Evolutionary conservation across 2,888 invertebrate species (phyloP), one percentile per base, ranked within the genome.

Genomic region (Ennomos erosarius): DNA sequence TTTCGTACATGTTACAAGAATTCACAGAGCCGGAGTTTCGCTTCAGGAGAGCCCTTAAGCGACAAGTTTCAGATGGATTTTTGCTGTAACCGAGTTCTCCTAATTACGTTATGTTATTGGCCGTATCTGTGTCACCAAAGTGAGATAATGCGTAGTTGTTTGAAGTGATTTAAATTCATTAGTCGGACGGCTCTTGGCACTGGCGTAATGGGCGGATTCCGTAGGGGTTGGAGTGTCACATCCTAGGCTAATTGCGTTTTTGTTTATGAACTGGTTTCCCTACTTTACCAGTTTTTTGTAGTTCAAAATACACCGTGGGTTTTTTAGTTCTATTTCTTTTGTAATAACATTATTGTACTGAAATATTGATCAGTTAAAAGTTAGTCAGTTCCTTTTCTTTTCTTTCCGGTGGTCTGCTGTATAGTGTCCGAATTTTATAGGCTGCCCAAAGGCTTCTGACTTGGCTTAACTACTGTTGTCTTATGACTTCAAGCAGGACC

Each of bases 1-100:
- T 9, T 75, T 79, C 68, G 39, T 56, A 73, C 44, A 65, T 79
- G 79, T 52, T 34, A 65, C 63, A 56, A 71, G 68, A 70, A 70
- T 67, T 73, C 71, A 73, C 73, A 73, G 71, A 77, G 72, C 78
- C 71, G 69, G 81, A 81, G 79, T 77, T 77, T 73, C 59, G 79
- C 63, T 75, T 77, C 88, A 64, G 63, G 76, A 88, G 86, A 82
- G 85, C 91, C 90, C 89, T 90, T 85, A 90, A 88, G 89, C 81
- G 89, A 80, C 85, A 87, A 89, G 84, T 89, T 86, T 67, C 80
- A 87, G 90, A 92, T 92, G 91, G 91, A 92, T 92, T 92, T 92
- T 92, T 92, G 91, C 84, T 92, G 91, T 92, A 78, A 69, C 78
- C 81, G 66, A 73, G 76, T 71, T 69, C 75, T 82, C 79, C 76